Conservation (phyloP, 1,140 invertebrate species). For the Homarus americanus region DNA sequence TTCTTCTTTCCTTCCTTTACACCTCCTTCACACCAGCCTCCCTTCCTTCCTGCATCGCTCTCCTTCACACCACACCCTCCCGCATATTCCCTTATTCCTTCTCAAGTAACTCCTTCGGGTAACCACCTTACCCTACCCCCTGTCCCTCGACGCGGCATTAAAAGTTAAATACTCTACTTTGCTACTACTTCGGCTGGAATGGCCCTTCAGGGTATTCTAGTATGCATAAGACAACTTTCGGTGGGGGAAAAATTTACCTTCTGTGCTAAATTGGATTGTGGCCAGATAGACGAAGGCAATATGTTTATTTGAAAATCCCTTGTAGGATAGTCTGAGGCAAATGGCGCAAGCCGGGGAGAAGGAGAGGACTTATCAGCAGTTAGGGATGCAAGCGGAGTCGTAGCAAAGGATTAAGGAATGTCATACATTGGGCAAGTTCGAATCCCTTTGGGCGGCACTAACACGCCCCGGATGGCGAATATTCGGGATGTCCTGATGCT, state of each 20-base stretch:
- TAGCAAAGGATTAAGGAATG: constrained; percentile 62
- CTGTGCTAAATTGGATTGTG: constrained; percentile 74
- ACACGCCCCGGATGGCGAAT: constrained; percentile 19
- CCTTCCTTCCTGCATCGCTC: neutral
- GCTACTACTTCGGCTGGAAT: constrained; percentile 65
- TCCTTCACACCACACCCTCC: neutral
- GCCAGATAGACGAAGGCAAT: constrained; percentile 72
- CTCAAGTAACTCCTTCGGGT: constrained; percentile 28
- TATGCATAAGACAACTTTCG: constrained; percentile 74
- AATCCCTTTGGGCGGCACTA: constrained; percentile 46
- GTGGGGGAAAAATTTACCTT: constrained; percentile 73
- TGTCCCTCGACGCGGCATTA: constrained; percentile 63
- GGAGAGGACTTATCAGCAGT: constrained; percentile 62
- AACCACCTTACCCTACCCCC: constrained; percentile 3
- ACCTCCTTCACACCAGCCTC: neutral
- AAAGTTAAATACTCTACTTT: constrained; percentile 73
- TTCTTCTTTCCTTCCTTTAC: neutral
- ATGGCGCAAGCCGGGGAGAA: constrained; percentile 1
- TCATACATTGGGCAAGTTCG: constrained; percentile 64
- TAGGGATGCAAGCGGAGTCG: constrained; percentile 63
- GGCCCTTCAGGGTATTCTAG: constrained; percentile 71
- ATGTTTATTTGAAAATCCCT: constrained; percentile 71
- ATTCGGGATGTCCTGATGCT: constrained; percentile 27
- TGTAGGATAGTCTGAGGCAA: constrained; percentile 29
- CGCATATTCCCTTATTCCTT: neutral